Evolutionary conservation across 2,797 vertebrate genomes (phyloP), one percentile per base, ranked within the genome.

Genomic region (Macropus fuliginosus): DNA sequence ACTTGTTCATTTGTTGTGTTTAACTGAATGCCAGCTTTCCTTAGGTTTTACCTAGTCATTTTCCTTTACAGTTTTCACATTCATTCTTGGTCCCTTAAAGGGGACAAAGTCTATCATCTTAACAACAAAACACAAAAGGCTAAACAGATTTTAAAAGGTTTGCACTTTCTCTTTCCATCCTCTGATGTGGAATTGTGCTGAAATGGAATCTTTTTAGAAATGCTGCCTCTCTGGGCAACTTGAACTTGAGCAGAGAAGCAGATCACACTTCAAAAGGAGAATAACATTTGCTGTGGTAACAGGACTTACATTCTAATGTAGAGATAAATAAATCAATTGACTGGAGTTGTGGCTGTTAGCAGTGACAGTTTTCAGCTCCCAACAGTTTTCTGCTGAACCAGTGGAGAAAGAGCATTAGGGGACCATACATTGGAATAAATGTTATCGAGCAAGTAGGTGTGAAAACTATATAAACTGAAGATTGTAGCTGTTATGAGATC

Each of bases 1-100:
- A 98, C 94, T 97, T 66, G 14, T 98, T 98, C 97, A 94, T 98
- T 98, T 98, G 97, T 98, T 98, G 98, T 98, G 95, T 98, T 98
- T 98, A 98, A 97, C 97, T 97, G 97, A 98, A 98, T 97, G 97
- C 96, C 96, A 98, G 96, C 97, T 95, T 97, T 96, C 96, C 97
- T 96, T 96, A 97, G 97, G 95, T 97, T 98, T 97, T 97, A 94
- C 93, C 0, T 0, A 95, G 94, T 55, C 91, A 97, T 98, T 98
- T 98, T 98, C 96, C 97, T 98, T 94, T 97, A 94, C 95, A 97
- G 2, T 97, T 98, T 98, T 97, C 97, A 94, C 96, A 96, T 98
- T 98, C 94, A 94, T 66, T 92, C 93, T 98, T 89, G 94, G 92
- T 74, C 97, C 91, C 97, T 98, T 97, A 97, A 98, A 97, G 95